phyloP scores from a whole-genome alignment of 92 coral and sea anemone genomes.

The Siderastrea radians region DNA sequence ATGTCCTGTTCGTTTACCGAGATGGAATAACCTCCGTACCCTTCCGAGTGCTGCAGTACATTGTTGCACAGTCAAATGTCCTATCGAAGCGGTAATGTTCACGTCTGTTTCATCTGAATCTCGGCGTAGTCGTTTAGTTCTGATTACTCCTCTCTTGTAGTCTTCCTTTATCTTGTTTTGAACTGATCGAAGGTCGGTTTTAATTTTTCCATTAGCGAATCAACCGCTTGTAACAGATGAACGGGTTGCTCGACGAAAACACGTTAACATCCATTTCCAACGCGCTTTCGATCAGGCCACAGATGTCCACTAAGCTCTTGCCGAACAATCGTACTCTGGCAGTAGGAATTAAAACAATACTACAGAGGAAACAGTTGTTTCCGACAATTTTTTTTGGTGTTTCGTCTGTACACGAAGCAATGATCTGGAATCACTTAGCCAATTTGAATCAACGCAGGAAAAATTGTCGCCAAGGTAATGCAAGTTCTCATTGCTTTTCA shows the following conservation, averaged over 20 bases:
- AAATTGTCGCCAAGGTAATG: neutral
- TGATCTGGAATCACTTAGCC: constrained; percentile 6
- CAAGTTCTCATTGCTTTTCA: constrained; percentile 19
- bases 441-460: neutral
- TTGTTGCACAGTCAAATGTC: too few relatives aligned
- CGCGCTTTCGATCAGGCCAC: constrained; percentile 24
- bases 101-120: constrained; percentile 9
- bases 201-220: constrained; percentile 4
- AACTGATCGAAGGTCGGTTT: constrained; percentile 14
- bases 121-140: constrained; percentile 44
- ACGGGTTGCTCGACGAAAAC: constrained; percentile 31
- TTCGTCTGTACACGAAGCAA: constrained; percentile 22
- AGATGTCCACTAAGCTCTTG: constrained; percentile 36
- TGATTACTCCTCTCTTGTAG: constrained; percentile 7
- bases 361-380: constrained; percentile 49
- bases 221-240: constrained; percentile 43
- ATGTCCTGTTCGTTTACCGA: neutral
- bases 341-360: neutral
- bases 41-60: constrained; percentile 32
- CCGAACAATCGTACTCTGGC: constrained; percentile 35
- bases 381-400: constrained; percentile 44
- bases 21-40: neutral
- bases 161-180: constrained; percentile 33
- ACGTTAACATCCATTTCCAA: constrained; percentile 37
- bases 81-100: neutral